phyloP scores from a whole-genome alignment of 2,797 vertebrate genomes.

The Menidia menidia region DNA sequence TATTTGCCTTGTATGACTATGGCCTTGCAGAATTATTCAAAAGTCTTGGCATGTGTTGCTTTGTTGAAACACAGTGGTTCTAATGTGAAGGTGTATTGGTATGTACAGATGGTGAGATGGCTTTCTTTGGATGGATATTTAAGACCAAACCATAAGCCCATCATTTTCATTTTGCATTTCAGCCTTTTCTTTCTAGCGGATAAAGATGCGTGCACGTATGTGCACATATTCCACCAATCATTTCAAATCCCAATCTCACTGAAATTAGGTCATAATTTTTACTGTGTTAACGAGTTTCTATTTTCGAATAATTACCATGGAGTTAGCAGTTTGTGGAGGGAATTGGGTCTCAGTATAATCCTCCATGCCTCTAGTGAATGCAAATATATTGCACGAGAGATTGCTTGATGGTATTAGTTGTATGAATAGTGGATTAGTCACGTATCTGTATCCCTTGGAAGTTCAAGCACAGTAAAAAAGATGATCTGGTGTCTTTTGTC shows the following conservation, averaged over 20 bases:
- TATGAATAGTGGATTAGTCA: constrained; percentile 23
- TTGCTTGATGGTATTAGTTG: constrained; percentile 23
- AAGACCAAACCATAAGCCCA: constrained; percentile 18
- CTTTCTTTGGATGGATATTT: constrained; percentile 14
- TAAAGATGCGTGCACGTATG: constrained; percentile 5
- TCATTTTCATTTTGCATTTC: constrained; percentile 20
- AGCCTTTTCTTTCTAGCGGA: constrained; percentile 19
- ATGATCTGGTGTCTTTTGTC: not conserved
- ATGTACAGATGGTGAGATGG: constrained; percentile 4
- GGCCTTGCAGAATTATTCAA: not conserved
- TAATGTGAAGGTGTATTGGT: not conserved
- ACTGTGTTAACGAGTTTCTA: constrained; percentile 84
- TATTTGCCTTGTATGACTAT: constrained; percentile 15
- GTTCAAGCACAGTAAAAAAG: not conserved
- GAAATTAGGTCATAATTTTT: constrained; percentile 83
- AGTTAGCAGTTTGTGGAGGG: constrained; percentile 68
- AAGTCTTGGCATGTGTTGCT: constrained; percentile 15
- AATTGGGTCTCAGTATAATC: constrained; percentile 73
- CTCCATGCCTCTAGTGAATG: constrained; percentile 55
- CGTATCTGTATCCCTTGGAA: constrained; percentile 3
- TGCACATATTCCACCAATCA: constrained; percentile 28
- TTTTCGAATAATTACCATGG: constrained; percentile 81
- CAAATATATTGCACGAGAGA: constrained; percentile 39
- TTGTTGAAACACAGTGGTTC: not conserved
- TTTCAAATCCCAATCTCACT: constrained; percentile 63